These are phyloP conservation scores for Drosophila cardini DNA, from an alignment of 1,140 invertebrate species.

Conservation along the genomic window DNA sequence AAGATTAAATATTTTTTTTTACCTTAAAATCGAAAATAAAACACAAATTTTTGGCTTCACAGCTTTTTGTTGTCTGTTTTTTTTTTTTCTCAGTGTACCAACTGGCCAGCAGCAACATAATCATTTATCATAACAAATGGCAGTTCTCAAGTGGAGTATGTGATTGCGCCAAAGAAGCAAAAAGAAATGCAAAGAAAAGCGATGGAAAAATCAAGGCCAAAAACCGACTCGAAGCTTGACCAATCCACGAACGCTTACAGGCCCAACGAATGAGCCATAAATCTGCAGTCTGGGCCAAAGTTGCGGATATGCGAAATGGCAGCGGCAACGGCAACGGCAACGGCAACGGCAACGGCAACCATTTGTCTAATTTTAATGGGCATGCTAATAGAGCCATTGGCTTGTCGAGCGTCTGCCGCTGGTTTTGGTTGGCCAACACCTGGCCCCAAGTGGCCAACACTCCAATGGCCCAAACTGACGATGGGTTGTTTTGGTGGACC, in stretches of 20 bases:
- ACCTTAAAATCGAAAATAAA: too few species aligned
- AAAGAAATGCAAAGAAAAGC: constrained; percentile 7
- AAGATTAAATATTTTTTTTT: too few species aligned
- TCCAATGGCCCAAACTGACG: background rate
- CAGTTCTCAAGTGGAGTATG: constrained; percentile 72
- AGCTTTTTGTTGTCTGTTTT: too few species aligned
- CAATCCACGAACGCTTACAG: constrained; percentile 15
- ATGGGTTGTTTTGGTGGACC: constrained; percentile 13
- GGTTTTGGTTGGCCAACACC: constrained; percentile 65
- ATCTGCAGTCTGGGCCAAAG: constrained; percentile 61
- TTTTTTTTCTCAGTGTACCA: too few species aligned
- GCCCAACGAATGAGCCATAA: constrained; percentile 56
- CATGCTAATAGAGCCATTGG: constrained; percentile 81
- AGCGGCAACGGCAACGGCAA: constrained; percentile 54
- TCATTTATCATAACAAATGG: constrained; percentile 83
- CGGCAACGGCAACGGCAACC: constrained; percentile 57
- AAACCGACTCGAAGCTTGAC: background rate
- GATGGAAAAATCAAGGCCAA: constrained; percentile 36
- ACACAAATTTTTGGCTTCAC: too few species aligned
- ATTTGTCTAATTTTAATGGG: constrained; percentile 83
- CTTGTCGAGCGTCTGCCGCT: constrained; percentile 31
- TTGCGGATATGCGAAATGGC: constrained; percentile 79
- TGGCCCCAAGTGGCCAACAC: constrained; percentile 22
- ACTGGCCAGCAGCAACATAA: constrained; percentile 49
- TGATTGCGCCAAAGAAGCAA: constrained; percentile 62